Evolutionary conservation across 2,888 invertebrate species (phyloP), one percentile per base, ranked within the genome.

Genomic region (Drosophila birchii): DNA sequence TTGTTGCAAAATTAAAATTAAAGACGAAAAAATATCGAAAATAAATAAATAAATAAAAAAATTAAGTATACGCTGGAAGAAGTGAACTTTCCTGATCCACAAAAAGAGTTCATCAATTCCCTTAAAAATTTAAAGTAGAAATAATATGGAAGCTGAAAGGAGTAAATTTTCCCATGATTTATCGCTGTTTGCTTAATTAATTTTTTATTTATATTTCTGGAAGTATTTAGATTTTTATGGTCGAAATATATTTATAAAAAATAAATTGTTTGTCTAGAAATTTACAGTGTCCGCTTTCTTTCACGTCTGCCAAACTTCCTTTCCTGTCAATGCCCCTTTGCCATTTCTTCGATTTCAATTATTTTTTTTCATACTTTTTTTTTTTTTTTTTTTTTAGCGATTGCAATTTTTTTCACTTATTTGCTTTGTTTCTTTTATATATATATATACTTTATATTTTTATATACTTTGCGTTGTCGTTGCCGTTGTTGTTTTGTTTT

Each of bases 1-100:
- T 57, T 58, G 34, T 57, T 62, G 63, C 62, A 43, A 51, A 43
- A 51, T 56, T 41, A 20, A 57, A 61, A 61, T 43, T 58, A 49
- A 47, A 51, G 20, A 51, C 34, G 20, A 36, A 43, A 64, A 18
- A 58, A 55, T 39, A 49, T 55, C n/a, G 36, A 59, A 59, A 49
- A 41, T 51, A 43, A 44, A 51, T 49, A 43, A 44, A 51, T 49
- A 49, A 34, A 20, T 53, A 23, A 20, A 32, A 14, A 51, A 20
- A 36, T 20, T 16, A 16, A 49, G 41, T 41, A 18, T 32, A 7
- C 29, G 6, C 29, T 18, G 18, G 3, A 47, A 32, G 29, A 12
- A 49, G 14, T 18, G 18, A 49, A 49, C 29, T 18, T 47, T 29
- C 11, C 47, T 12, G 47, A 4, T 47, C 18, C 47, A 18, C 3